Percentiles rank a stretch among this genome's conserved stretches.
These are phyloP conservation scores for Ceryle rudis DNA, from an alignment of 2,797 vertebrate species.

Conservation along the genomic window DNA sequence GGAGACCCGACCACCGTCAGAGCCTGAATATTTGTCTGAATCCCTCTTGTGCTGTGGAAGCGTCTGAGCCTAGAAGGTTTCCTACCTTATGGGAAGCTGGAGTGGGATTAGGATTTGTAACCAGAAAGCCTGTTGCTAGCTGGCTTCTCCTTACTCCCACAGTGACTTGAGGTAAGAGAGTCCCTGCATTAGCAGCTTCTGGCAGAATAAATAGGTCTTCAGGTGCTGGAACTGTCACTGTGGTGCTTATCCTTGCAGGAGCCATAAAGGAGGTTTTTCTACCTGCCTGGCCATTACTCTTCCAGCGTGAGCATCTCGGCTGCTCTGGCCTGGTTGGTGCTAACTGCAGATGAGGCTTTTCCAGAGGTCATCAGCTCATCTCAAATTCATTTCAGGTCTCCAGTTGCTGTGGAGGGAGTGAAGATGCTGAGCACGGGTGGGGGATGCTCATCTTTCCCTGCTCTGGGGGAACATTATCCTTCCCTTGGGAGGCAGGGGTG, in stretches of 20 bases:
- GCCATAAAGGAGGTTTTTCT: background rate
- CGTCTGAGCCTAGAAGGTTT: background rate
- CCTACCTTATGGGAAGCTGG: background rate
- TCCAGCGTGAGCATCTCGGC: background rate
- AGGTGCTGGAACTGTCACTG: background rate
- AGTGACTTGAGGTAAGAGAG: background rate
- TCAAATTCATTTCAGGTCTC: constrained; percentile 6
- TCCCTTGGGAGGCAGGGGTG: rapidly evolving
- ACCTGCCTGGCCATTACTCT: rapidly evolving
- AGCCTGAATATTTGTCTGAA: background rate
- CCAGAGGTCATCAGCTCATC: background rate
- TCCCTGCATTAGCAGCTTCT: background rate
- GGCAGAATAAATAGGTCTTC: background rate
- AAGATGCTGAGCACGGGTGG: background rate
- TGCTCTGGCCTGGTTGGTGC: background rate
- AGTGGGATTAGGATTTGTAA: background rate
- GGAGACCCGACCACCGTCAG: rapidly evolving
- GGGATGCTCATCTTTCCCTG: background rate
- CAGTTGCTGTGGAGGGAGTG: background rate
- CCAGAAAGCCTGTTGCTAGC: background rate
- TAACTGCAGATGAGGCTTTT: background rate
- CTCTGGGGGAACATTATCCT: background rate
- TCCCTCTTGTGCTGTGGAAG: rapidly evolving
- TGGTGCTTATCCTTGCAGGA: background rate
- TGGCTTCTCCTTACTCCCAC: background rate